Evolutionary conservation across 2,797 vertebrate genomes (phyloP).

Genomic region (Leptoclinus maculatus): DNA sequence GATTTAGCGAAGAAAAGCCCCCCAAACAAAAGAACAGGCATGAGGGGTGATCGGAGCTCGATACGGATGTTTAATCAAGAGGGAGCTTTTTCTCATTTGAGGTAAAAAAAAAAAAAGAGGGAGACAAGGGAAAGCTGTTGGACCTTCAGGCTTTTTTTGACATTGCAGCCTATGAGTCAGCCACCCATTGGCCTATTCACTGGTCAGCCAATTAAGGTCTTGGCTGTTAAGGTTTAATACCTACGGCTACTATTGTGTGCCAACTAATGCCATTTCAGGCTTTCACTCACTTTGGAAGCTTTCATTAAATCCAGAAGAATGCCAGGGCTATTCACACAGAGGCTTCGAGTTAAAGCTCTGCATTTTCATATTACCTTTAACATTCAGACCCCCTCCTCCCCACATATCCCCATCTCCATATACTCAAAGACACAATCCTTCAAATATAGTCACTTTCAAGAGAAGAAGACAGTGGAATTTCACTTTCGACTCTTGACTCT

Average conservation of each 20-base stretch:
- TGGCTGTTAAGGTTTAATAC: constrained; percentile 84
- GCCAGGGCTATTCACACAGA: constrained; percentile 75
- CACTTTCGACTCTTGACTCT: constrained; percentile 33
- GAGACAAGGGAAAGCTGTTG: constrained; percentile 65
- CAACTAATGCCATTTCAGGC: constrained; percentile 81
- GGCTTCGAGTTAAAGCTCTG: constrained; percentile 70
- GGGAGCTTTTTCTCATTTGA: constrained; percentile 76
- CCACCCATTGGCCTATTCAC: constrained; percentile 76
- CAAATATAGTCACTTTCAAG: constrained; percentile 68
- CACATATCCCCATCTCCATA: constrained; percentile 46
- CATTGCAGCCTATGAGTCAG: constrained; percentile 69
- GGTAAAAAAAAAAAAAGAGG: constrained; percentile 40
- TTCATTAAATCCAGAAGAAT: constrained; percentile 86
- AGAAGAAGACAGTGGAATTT: constrained; percentile 68
- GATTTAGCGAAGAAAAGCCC: constrained; percentile 45
- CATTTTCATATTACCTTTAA: constrained; percentile 71
- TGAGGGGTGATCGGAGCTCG: constrained; percentile 60
- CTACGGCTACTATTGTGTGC: constrained; percentile 81
- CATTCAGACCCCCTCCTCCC: constrained; percentile 29
- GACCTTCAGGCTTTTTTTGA: constrained; percentile 72
- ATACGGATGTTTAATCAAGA: constrained; percentile 76
- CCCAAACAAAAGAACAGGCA: constrained; percentile 68
- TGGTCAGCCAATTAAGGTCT: constrained; percentile 82
- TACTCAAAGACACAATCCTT: constrained; percentile 70
- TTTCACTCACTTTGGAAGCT: constrained; percentile 77